Evolutionary conservation across 2,888 invertebrate species (phyloP).

Genomic region (Parochlus steinenii): DNA sequence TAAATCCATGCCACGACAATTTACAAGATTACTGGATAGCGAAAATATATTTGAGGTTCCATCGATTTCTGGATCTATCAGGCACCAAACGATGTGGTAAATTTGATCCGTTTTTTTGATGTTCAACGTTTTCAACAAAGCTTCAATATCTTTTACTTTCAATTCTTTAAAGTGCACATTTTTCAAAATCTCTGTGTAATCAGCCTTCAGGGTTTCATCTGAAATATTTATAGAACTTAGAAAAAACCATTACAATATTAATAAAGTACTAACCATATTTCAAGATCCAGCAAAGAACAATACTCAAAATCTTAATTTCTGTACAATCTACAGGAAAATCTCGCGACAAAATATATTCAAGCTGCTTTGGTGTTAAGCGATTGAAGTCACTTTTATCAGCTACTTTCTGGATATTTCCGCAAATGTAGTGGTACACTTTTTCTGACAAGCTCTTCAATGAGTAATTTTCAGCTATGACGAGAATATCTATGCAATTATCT

Average conservation of each 20-base stretch:
- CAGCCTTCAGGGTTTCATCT: too few species aligned
- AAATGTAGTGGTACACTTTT: constrained; percentile 47
- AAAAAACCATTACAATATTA: too few species aligned
- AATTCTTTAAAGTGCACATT: constrained; percentile 34
- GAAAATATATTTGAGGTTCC: too few species aligned
- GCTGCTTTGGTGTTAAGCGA: constrained; percentile 39
- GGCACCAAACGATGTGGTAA: constrained; percentile 18
- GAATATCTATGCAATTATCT: constrained; percentile 56
- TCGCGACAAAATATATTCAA: constrained; percentile 41
- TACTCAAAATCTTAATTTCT: constrained; percentile 40
- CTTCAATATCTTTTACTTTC: constrained; percentile 23
- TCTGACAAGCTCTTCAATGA: constrained; percentile 39
- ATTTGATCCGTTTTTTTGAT: constrained; percentile 15
- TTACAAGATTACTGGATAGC: constrained; percentile 31
- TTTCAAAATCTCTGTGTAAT: background rate
- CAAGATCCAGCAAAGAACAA: constrained; percentile 42
- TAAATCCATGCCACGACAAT: constrained; percentile 49
- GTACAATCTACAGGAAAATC: constrained; percentile 53
- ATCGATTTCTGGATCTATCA: constrained; percentile 16
- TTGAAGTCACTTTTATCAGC: constrained; percentile 41
- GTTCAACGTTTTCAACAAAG: constrained; percentile 18
- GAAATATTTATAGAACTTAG: too few species aligned
- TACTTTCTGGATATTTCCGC: constrained; percentile 42
- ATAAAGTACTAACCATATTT: constrained; percentile 24
- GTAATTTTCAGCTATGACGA: constrained; percentile 50